phyloP scores from a whole-genome alignment of 2,797 vertebrate species.

The Cyprinodon diabolis region DNA sequence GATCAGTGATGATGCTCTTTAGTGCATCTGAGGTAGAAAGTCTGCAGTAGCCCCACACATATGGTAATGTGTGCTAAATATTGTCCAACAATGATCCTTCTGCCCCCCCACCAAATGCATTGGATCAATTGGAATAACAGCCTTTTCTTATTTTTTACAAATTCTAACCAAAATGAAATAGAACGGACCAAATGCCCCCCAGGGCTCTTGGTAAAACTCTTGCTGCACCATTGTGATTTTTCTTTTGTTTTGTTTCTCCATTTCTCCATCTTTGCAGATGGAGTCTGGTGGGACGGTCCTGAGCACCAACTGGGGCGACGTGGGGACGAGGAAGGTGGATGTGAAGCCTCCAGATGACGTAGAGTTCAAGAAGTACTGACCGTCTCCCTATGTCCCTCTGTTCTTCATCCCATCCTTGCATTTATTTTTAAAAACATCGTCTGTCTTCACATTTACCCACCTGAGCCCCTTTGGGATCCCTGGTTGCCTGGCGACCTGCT shows the following conservation, averaged over 20 bases:
- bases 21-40: too few relatives aligned
- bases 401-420: not conserved
- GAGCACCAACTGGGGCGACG: constrained; percentile 98
- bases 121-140: too few relatives aligned
- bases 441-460: constrained; percentile 23
- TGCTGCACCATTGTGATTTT: not conserved
- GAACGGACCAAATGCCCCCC: not conserved
- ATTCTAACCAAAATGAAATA: not conserved
- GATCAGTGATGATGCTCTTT: too few relatives aligned
- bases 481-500: not conserved
- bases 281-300: constrained; percentile 97
- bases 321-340: constrained; percentile 92
- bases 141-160: not conserved
- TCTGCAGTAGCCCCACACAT: too few relatives aligned
- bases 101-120: too few relatives aligned
- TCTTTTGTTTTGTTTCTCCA: not conserved
- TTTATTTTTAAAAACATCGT: constrained; percentile 4
- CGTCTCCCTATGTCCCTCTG: constrained; percentile 6
- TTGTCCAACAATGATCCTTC: too few relatives aligned
- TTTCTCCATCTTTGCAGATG: constrained; percentile 81
- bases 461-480: constrained; percentile 24
- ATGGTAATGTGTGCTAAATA: too few relatives aligned
- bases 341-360: constrained; percentile 93
- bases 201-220: too few relatives aligned
- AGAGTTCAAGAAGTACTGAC: constrained; percentile 94